Evolutionary conservation across 2,888 invertebrate species (phyloP), one percentile per base, ranked within the genome.

Genomic region (Torymus tubicola): DNA sequence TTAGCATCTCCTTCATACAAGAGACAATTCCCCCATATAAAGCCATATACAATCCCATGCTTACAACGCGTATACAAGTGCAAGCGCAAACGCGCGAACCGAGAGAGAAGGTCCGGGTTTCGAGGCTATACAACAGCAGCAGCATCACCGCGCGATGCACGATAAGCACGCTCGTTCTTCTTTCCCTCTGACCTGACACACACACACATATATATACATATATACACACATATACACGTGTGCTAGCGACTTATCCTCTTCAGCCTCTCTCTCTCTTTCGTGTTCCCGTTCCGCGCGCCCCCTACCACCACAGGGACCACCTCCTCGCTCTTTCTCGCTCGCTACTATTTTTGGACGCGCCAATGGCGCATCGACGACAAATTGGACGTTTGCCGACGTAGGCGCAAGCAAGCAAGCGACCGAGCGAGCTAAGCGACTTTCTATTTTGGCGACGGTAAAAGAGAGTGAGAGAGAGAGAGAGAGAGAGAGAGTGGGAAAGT

Each of bases 161-260:
- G 90, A 90, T 90, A 90, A 90, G 90, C 90, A 90, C 90, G 90
- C 88, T 89, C 87, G 87, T 86, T 85, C 88, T 87, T 87, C 87
- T 88, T 88, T 87, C 86, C 86, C 85, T 85, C 83, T 84, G 85
- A 86, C 85, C 86, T 86, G 67, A 72, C 83, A 82, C 73, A 78
- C 82, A 71, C 83, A 82, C 81, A 81, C 67, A 79, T 84, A 83
- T 83, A 84, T 83, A 12, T 53, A 55, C 2, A n/a, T 11, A 42
- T 2, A 50, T 16, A 53, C 82, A 81, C 74, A 76, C 78, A 61
- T 82, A 83, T 80, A 82, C 72, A 77, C 83, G 83, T 83, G 83
- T 81, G 67, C 68, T 42, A 42, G 42, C 74, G 80, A 76, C 79
- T 80, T 84, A 81, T 81, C 72, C 78, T 78, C 69, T 80, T 64